These are phyloP conservation scores for Nomada lathburiana DNA, from an alignment of 2,888 invertebrate species.

Conservation along the genomic window DNA sequence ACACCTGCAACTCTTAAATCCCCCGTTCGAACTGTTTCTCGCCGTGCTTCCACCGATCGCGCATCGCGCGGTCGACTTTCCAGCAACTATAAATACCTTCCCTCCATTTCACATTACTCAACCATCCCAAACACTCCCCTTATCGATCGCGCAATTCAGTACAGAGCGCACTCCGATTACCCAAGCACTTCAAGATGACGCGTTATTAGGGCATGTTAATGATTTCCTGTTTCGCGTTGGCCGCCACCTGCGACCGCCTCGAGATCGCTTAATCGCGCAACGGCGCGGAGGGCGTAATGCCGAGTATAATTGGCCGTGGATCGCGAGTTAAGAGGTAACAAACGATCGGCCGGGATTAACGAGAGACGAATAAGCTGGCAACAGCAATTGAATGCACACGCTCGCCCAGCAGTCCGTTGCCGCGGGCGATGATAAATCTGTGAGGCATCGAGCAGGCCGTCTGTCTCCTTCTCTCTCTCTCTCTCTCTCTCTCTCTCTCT, in stretches of 20 bases:
- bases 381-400: conserved; percentile 71
- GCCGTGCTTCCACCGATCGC: neutral
- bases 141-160: conserved; percentile 32
- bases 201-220: conserved; percentile 59
- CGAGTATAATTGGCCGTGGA: conserved; percentile 70
- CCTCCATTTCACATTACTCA: too few relatives aligned
- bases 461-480: conserved; percentile 19
- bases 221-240: conserved; percentile 52
- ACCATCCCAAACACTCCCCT: conserved; percentile 2
- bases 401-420: conserved; percentile 61
- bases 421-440: conserved; percentile 73
- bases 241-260: conserved; percentile 50
- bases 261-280: conserved; percentile 61
- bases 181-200: conserved; percentile 19
- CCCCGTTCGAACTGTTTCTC: too few relatives aligned
- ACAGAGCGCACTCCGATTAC: conserved; percentile 8
- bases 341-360: conserved; percentile 71
- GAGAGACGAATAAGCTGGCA: conserved; percentile 71
- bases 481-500: too few relatives aligned
- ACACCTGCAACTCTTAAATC: too few relatives aligned
- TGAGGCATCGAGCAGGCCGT: conserved; percentile 56
- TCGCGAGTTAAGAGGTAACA: conserved; percentile 71
- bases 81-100: neutral
- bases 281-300: conserved; percentile 60
- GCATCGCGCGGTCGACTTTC: neutral